Evolutionary conservation across 2,113 vertebrate genomes (phyloP).

Genomic region (Rynchops niger): DNA sequence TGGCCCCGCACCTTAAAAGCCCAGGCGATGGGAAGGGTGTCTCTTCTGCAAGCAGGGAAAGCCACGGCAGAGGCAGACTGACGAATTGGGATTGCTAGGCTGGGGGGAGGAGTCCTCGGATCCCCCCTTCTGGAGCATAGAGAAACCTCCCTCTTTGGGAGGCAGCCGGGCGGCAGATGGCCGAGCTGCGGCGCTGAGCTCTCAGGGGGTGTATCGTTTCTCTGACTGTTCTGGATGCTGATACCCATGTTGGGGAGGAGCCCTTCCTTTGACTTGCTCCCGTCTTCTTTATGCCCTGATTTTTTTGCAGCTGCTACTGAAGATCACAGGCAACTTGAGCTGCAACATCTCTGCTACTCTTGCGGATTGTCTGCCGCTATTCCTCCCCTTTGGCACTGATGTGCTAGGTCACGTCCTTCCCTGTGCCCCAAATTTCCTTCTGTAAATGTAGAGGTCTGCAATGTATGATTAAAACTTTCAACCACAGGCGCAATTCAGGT

Average conservation of each 20-base stretch:
- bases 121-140: background rate
- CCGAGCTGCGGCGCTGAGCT: background rate
- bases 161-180: slow-evolving; percentile 57
- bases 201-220: slow-evolving; percentile 30
- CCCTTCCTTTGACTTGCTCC: slow-evolving; percentile 7
- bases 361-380: background rate
- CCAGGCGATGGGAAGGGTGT: background rate
- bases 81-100: background rate
- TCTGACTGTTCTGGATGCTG: slow-evolving; percentile 5
- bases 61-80: background rate
- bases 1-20: background rate
- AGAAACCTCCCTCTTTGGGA: background rate
- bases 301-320: slow-evolving; percentile 41
- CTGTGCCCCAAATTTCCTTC: background rate
- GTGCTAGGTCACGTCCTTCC: background rate
- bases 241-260: slow-evolving; percentile 10
- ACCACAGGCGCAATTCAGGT: background rate
- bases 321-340: slow-evolving; percentile 35
- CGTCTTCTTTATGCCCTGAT: background rate
- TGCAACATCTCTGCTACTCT: background rate
- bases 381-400: background rate
- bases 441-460: background rate
- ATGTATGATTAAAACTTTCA: background rate
- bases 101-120: background rate
- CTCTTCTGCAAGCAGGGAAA: background rate